Percentiles rank a stretch among this genome's conserved stretches.
Evolutionary conservation across 2,888 invertebrate genomes (phyloP).

Genomic region (Drosophila formosana): DNA sequence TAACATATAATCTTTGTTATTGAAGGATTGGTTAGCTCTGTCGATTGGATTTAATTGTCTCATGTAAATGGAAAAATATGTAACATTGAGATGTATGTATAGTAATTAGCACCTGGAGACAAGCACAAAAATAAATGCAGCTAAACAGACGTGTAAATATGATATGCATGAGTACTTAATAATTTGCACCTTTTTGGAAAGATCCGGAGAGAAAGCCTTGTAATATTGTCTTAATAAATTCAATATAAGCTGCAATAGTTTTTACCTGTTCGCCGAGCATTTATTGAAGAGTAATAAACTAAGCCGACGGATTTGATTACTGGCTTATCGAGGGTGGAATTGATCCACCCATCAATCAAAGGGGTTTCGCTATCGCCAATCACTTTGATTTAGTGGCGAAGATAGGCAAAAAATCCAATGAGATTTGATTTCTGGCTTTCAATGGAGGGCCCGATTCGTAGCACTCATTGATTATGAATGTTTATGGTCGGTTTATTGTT

Average conservation of each 20-base stretch:
- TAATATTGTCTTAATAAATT: background rate
- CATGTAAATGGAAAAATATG: background rate
- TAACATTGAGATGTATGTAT: background rate
- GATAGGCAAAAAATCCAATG: slow-evolving; percentile 41
- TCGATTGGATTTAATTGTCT: background rate
- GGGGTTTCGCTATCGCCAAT: slow-evolving; percentile 35
- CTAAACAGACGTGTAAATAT: background rate
- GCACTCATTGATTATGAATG: slow-evolving; percentile 58
- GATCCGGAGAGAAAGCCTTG: background rate
- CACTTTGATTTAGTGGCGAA: slow-evolving; percentile 51
- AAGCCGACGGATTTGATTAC: slow-evolving; percentile 7
- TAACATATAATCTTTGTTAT: too few species aligned
- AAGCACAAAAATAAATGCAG: background rate
- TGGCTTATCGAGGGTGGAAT: slow-evolving; percentile 18
- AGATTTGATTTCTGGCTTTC: slow-evolving; percentile 59
- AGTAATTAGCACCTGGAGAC: slow-evolving; percentile 28
- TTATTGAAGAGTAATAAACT: slow-evolving; percentile 6
- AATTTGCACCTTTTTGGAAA: slow-evolving; percentile 1
- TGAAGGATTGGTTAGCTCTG: too few species aligned
- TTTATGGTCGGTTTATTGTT: slow-evolving; percentile 60
- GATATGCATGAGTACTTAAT: background rate
- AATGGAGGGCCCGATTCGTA: slow-evolving; percentile 34
- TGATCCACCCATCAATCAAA: slow-evolving; percentile 44
- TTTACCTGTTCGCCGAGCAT: background rate
- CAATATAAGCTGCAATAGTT: background rate